A percentile compares a stretch with the other conserved stretches of the same genome.
Evolutionary conservation across 1,140 invertebrate genomes (phyloP).

Genomic region (Drosophila tropicalis): DNA sequence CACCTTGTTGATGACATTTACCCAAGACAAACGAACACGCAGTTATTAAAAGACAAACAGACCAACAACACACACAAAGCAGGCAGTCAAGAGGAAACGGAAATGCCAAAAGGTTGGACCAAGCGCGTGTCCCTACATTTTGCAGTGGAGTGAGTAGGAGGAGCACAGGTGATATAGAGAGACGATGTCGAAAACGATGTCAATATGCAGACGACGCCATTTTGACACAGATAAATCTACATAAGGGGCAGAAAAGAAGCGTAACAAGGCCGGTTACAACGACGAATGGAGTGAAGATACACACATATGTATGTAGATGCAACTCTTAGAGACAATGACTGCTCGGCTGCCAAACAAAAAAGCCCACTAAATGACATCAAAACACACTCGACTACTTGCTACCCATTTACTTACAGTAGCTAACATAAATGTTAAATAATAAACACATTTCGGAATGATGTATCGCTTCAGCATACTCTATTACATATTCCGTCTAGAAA

Average conservation of each 20-base stretch:
- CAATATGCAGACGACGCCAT: conserved; percentile 63
- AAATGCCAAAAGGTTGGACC: conserved; percentile 66
- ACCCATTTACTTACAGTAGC: neutral
- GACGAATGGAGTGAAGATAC: neutral
- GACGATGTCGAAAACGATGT: conserved; percentile 52
- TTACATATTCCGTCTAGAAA: neutral
- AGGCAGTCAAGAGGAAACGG: conserved; percentile 40
- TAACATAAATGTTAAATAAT: too few relatives aligned
- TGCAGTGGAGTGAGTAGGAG: conserved; percentile 2
- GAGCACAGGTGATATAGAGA: conserved; percentile 34
- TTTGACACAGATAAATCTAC: conserved; percentile 66
- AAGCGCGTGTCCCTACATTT: conserved; percentile 67
- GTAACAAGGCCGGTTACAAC: neutral
- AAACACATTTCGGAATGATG: too few relatives aligned
- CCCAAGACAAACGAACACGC: conserved; percentile 41
- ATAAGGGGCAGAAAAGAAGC: neutral
- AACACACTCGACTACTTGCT: neutral
- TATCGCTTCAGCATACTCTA: too few relatives aligned
- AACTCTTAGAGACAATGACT: conserved; percentile 2
- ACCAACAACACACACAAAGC: conserved; percentile 32
- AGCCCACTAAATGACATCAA: neutral
- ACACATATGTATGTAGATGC: neutral
- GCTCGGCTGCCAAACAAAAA: neutral
- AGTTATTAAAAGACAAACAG: conserved; percentile 70
- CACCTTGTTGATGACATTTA: conserved; percentile 31